These are phyloP conservation scores for Cantharis lateralis DNA, from an alignment of 2,888 invertebrate genomes.

Conservation along the genomic window DNA sequence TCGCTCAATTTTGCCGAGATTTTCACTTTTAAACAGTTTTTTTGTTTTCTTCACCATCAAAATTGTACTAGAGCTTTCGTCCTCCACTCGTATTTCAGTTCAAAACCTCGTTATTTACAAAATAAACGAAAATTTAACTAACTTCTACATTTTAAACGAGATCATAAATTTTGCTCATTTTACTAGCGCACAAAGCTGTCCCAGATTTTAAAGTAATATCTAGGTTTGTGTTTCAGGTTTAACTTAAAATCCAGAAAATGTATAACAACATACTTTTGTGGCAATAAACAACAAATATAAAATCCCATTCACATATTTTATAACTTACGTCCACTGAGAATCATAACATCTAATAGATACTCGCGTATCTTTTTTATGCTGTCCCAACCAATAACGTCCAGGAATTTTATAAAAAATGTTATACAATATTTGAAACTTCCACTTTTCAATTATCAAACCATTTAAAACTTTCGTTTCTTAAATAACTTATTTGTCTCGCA, in stretches of 20 bases:
- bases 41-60: background rate
- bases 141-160: background rate
- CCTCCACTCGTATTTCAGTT: background rate
- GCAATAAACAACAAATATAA: constrained; percentile 10
- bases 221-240: background rate
- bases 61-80: background rate
- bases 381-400: background rate
- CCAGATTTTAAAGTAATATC: background rate
- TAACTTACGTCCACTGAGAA: constrained; percentile 1
- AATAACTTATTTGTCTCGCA: background rate
- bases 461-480: background rate
- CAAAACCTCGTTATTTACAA: background rate
- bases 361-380: constrained; percentile 6
- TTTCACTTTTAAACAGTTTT: background rate
- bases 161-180: background rate
- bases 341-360: constrained; percentile 16
- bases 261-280: background rate
- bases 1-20: background rate
- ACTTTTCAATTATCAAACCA: background rate
- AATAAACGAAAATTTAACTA: background rate
- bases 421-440: background rate
- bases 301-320: constrained; percentile 4
- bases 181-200: background rate
- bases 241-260: background rate
- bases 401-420: background rate